A percentile compares a stretch with the other conserved stretches of the same genome.
Conservation (phyloP, 2,888 invertebrate species). For the Pyralis farinalis region DNA sequence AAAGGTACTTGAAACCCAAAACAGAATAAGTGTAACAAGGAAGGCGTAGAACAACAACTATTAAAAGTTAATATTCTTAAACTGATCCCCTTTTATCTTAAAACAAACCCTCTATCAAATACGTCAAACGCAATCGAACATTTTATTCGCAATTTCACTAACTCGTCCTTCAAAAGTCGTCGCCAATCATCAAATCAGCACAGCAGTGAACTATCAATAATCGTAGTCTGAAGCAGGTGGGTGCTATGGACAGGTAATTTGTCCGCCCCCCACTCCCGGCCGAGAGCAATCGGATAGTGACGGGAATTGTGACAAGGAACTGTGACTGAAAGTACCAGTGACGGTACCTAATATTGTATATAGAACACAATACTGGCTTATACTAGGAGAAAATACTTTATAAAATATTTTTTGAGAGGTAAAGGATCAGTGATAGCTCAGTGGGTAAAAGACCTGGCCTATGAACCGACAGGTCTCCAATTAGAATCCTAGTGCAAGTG, state of each 20-base stretch:
- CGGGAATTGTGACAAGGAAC: background rate
- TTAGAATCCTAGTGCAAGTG: no score
- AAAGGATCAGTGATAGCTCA: no score
- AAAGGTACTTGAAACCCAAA: no score
- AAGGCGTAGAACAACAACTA: no score
- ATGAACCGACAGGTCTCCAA: no score
- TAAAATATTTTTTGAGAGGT: no score
- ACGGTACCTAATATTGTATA: background rate
- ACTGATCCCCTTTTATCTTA: no score
- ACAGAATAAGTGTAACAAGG: no score
- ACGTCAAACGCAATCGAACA: constrained; percentile 17
- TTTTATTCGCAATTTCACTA: constrained; percentile 15
- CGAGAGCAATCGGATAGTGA: constrained; percentile 15
- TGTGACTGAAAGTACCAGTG: background rate
- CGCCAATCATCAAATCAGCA: constrained; percentile 23
- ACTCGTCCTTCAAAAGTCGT: constrained; percentile 25
- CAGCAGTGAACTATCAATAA: constrained; percentile 46
- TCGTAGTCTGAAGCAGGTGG: constrained; percentile 53
- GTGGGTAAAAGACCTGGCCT: no score
- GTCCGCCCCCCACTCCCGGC: constrained; percentile 25
- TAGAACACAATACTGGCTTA: no score
- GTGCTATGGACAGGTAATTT: constrained; percentile 64
- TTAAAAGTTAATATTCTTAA: no score
- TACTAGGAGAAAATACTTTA: no score
- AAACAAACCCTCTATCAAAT: constrained; percentile 1